Evolutionary conservation across 1,140 invertebrate species (phyloP).

Genomic region (Zaprionus africanus): DNA sequence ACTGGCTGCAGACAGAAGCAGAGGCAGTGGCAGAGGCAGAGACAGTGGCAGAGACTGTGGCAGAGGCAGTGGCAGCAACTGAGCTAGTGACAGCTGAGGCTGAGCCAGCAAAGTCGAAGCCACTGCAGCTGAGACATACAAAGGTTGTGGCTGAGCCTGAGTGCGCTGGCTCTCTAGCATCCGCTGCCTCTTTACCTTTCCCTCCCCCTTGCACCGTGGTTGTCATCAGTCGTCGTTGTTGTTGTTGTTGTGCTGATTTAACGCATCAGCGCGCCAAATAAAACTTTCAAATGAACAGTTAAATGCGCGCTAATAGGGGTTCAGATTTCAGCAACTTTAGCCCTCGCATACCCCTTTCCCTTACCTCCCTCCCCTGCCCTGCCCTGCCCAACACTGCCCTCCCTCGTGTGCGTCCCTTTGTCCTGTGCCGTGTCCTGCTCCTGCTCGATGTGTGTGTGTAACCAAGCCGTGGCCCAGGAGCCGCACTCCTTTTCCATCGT

Average conservation of each 20-base stretch:
- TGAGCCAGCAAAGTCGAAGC: background rate
- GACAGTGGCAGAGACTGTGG: background rate
- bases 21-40: slow-evolving; percentile 39
- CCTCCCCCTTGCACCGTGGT: background rate
- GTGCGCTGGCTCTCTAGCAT: background rate
- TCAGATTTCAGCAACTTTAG: slow-evolving; percentile 76
- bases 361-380: background rate
- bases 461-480: slow-evolving; percentile 2
- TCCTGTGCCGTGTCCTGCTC: slow-evolving; percentile 27
- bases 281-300: slow-evolving; percentile 84
- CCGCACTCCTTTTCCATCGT: slow-evolving; percentile 9
- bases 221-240: slow-evolving; percentile 28
- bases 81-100: background rate
- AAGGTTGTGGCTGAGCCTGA: slow-evolving; percentile 40
- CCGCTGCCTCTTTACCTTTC: background rate
- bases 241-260: slow-evolving; percentile 72
- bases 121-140: background rate
- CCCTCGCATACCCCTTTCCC: slow-evolving; percentile 20
- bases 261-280: slow-evolving; percentile 80
- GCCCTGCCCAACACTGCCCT: background rate
- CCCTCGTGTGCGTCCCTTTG: background rate
- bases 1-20: slow-evolving; percentile 45
- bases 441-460: slow-evolving; percentile 3
- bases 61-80: background rate
- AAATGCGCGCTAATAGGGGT: slow-evolving; percentile 84